Percentiles rank a stretch among this genome's conserved stretches.
Conservation (phyloP, 2,113 vertebrate genomes). For the Brachypodius melanocephalos region DNA sequence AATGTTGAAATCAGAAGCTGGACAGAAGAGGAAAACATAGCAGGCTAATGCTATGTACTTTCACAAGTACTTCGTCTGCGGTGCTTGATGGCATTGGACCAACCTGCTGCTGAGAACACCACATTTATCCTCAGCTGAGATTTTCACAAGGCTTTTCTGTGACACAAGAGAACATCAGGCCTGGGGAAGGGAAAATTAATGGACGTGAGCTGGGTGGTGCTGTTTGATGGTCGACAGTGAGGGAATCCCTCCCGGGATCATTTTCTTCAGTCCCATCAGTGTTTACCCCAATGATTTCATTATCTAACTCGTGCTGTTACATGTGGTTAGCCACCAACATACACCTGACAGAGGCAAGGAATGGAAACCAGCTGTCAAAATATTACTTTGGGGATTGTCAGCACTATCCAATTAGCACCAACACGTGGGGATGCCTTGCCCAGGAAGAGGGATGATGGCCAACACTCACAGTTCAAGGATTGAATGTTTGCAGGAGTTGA, state of each 20-base stretch:
- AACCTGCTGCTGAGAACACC: background rate
- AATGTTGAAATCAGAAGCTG: background rate
- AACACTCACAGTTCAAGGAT: background rate
- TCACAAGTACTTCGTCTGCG: background rate
- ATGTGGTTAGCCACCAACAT: background rate
- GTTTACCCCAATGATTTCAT: background rate
- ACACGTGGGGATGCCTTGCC: background rate
- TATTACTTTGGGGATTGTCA: background rate
- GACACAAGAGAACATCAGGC: rapidly evolving
- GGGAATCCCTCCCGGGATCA: background rate
- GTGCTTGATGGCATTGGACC: background rate
- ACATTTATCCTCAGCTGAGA: background rate
- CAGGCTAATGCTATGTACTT: background rate
- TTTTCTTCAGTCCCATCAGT: background rate
- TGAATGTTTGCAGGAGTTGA: rapidly evolving
- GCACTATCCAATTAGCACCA: background rate
- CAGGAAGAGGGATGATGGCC: background rate
- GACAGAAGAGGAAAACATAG: background rate
- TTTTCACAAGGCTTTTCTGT: background rate
- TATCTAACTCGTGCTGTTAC: background rate
- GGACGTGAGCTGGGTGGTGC: rapidly evolving
- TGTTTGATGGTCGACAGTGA: background rate
- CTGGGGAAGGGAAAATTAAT: background rate
- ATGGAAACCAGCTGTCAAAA: background rate
- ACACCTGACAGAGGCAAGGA: background rate